phyloP scores from a whole-genome alignment of 2,888 invertebrate species.

The Meandrusa payeni region DNA sequence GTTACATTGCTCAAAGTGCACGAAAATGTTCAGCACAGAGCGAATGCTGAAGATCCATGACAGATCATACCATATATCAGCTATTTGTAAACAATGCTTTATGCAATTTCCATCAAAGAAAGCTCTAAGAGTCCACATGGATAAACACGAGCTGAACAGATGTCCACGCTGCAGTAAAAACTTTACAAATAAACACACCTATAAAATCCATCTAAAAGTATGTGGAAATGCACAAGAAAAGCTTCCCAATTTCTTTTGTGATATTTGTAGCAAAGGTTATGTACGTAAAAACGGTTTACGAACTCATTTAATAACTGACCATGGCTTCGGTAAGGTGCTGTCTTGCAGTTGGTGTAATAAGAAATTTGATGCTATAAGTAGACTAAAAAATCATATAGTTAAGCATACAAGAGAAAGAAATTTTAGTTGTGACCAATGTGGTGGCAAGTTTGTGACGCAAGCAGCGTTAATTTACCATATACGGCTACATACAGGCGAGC shows the following conservation, averaged over 20 bases:
- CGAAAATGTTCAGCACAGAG: slow-evolving; percentile 55
- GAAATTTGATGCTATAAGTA: slow-evolving; percentile 58
- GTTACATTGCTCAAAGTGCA: slow-evolving; percentile 50
- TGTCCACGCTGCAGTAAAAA: slow-evolving; percentile 52
- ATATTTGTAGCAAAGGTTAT: slow-evolving; percentile 59
- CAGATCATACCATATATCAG: slow-evolving; percentile 46
- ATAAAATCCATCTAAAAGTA: slow-evolving; percentile 46
- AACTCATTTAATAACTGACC: slow-evolving; percentile 54
- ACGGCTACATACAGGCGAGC: slow-evolving; percentile 65
- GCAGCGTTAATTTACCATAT: slow-evolving; percentile 59
- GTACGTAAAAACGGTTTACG: slow-evolving; percentile 43
- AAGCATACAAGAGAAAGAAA: slow-evolving; percentile 65
- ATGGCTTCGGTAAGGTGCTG: slow-evolving; percentile 53
- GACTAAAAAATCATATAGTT: slow-evolving; percentile 56
- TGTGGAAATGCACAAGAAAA: slow-evolving; percentile 45
- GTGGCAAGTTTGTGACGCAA: slow-evolving; percentile 57
- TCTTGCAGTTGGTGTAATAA: slow-evolving; percentile 63
- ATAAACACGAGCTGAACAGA: slow-evolving; percentile 50
- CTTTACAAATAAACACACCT: slow-evolving; percentile 49
- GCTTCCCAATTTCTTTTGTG: slow-evolving; percentile 50
- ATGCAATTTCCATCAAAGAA: slow-evolving; percentile 53
- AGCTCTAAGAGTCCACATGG: slow-evolving; percentile 47
- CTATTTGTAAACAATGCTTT: slow-evolving; percentile 54
- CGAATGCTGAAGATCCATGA: slow-evolving; percentile 51
- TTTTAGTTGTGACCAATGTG: slow-evolving; percentile 57